Evolutionary conservation across 2,888 invertebrate species (phyloP), one percentile per base, ranked within the genome.

Genomic region (Synergus laeviventris): DNA sequence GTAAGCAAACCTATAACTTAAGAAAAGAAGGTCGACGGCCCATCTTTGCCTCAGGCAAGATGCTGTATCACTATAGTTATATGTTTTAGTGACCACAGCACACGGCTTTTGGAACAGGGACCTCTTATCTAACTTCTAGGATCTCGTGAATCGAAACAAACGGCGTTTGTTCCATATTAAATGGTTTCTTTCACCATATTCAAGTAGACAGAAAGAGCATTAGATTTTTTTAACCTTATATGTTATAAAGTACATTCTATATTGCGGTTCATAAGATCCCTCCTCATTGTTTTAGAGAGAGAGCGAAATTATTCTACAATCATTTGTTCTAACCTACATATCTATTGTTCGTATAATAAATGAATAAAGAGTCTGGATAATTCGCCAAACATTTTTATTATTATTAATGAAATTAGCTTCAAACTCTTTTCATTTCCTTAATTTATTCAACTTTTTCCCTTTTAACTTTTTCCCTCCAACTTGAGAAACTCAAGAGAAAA

Each of bases 21-120:
- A 79, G 66, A 39, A 31, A 64, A 75, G 81, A 81, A 84, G 86
- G 86, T 86, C 86, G 85, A 84, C 85, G 85, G 79, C 84, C 86
- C 74, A 77, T 76, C 77, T 73, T 45, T 49, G 70, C 70, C 45
- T 12, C n/a, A 31, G 45, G 70, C 70, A 49, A 70, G 45, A 70
- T 49, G 49, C 70, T 70, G 36, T 31, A 54, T 54, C 49, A 49
- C 70, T 31, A 12, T 42, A 64, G n/a, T 18, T 18, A 38, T 62
- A 62, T 38, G 18, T 18, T 38, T 21, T 42, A 31, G 49, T 49
- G 78, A 62, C 78, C 64, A n/a, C 74, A 38, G 54, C 24, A 59
- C 21, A 24, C 31, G 49, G 31, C 49, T 70, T 70, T 70, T 36
- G 31, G 66, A 31, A 45, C 66, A 70, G 49, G 31, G 31, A 5